Base-by-base conservation (phyloP, 2,888 invertebrate genomes). In the Apoderus coryli region DNA sequence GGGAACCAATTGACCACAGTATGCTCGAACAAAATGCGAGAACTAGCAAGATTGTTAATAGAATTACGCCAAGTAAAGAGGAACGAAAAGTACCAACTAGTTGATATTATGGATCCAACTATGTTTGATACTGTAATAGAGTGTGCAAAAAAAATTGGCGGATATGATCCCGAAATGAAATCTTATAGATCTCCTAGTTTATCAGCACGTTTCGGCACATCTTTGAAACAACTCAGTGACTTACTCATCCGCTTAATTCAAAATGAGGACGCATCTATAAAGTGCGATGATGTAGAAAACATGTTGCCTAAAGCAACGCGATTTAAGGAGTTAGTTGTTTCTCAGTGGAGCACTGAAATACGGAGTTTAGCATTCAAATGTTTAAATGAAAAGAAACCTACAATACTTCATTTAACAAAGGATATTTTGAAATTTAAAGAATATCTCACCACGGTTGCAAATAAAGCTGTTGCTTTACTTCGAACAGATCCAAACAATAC, bases 311-410 rank as follows among this genome's bases (percentile, higher is more conserved):
- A 37, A 14, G 23, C 37, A n/a, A 30, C 33, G 16, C 23, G 35
- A 19, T 35, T 39, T 16, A 33, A 39, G 32, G 26, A 34, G 23
- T 27, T 38, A 12, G 12, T 36, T 12, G 16, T 4, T 13, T 29
- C 37, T 10, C 34, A 43, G n/a, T 44, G 43, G 45, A 44, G 39
- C 27, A 43, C 26, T 10, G 43, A 45, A 39, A 7, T 44, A 15
- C 33, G 34, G 7, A 41, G 39, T 10, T 32, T 42, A 10, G 45
- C 44, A 25, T 42, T 4, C 36, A 38, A 29, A 23, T 25, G 10
- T 10, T 42, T 10, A 35, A 41, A 36, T 28, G 31, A 10, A 38
- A 38, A 7, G 22, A 28, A 7, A 14, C 29, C 7, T 39, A 39
- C 25, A 15, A 28, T 31, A 29, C 27, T 10, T 14, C 31, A 19